Conservation (phyloP, 2,888 invertebrate genomes). For the Dyspetes luteomarginatus region DNA sequence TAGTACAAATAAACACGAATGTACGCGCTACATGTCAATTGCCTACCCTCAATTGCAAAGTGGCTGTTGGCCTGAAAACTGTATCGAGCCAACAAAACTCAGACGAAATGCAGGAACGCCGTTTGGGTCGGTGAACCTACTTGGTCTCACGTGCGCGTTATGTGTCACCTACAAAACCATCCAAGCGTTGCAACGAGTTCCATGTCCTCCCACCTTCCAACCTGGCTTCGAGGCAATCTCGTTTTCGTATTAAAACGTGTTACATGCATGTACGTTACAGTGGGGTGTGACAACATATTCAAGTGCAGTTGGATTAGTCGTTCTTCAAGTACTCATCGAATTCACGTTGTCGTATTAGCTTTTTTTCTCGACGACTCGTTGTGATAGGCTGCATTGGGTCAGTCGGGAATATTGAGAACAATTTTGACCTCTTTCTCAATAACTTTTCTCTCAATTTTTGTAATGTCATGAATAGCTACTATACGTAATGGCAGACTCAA, state of each 20-base stretch:
- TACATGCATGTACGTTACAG: not conserved
- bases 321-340: too few relatives aligned
- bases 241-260: slow-evolving; percentile 15
- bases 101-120: slow-evolving; percentile 31
- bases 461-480: too few relatives aligned
- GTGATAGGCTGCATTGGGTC: too few relatives aligned
- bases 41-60: slow-evolving; percentile 20
- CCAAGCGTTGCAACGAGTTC: slow-evolving; percentile 45
- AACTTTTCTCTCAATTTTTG: too few relatives aligned
- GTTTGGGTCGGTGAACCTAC: slow-evolving; percentile 16
- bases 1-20: not conserved
- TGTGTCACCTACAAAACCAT: slow-evolving; percentile 65
- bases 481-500: too few relatives aligned
- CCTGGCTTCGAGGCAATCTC: slow-evolving; percentile 27
- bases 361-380: too few relatives aligned
- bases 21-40: slow-evolving; percentile 4
- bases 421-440: too few relatives aligned
- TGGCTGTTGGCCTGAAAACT: not conserved
- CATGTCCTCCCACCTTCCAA: slow-evolving; percentile 50
- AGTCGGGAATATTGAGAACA: too few relatives aligned
- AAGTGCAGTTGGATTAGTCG: slow-evolving; percentile 30
- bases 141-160: slow-evolving; percentile 50
- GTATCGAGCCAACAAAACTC: not conserved
- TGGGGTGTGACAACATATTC: not conserved
- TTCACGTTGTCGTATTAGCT: too few relatives aligned